These are phyloP conservation scores for Notarius quadriscutis DNA, from an alignment of 2,113 vertebrate genomes.

Conservation along the genomic window DNA sequence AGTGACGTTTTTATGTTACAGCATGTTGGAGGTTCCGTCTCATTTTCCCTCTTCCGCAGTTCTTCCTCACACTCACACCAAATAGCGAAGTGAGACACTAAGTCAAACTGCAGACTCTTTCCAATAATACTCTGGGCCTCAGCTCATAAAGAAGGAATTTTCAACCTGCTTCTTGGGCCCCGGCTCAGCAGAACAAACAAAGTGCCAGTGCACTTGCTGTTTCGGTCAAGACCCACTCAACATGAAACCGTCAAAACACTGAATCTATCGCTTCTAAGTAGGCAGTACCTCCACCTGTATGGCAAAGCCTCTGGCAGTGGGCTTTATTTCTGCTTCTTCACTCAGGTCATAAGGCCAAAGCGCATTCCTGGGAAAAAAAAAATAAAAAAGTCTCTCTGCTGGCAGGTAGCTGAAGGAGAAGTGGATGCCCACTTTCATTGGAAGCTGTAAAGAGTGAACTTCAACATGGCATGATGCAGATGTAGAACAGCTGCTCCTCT, in stretches of 20 bases:
- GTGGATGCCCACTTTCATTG: conserved; percentile 10
- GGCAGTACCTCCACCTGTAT: background rate
- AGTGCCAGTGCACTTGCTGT: background rate
- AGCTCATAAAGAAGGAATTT: conserved; percentile 44
- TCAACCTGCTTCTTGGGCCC: conserved; percentile 38
- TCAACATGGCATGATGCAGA: conserved; percentile 16
- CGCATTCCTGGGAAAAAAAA: conserved; percentile 59
- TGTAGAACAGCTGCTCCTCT: conserved; percentile 41
- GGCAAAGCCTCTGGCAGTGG: background rate
- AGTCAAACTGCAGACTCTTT: conserved; percentile 51
- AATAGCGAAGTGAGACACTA: conserved; percentile 41
- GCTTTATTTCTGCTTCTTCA: background rate
- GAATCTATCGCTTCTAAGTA: background rate
- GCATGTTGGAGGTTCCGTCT: background rate
- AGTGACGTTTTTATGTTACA: background rate
- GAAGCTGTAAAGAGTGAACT: background rate
- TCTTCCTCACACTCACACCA: conserved; percentile 36
- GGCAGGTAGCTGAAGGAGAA: conserved; percentile 23
- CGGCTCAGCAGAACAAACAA: conserved; percentile 26
- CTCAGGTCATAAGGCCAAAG: conserved; percentile 52
- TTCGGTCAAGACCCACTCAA: conserved; percentile 8
- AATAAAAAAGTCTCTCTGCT: conserved; percentile 15
- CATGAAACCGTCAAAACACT: background rate
- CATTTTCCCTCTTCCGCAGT: background rate
- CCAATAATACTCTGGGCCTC: conserved; percentile 35